A percentile compares a stretch with the other conserved stretches of the same genome.
Evolutionary conservation across 2,797 vertebrate species (phyloP).

Genomic region (Dicrostonyx torquatus): DNA sequence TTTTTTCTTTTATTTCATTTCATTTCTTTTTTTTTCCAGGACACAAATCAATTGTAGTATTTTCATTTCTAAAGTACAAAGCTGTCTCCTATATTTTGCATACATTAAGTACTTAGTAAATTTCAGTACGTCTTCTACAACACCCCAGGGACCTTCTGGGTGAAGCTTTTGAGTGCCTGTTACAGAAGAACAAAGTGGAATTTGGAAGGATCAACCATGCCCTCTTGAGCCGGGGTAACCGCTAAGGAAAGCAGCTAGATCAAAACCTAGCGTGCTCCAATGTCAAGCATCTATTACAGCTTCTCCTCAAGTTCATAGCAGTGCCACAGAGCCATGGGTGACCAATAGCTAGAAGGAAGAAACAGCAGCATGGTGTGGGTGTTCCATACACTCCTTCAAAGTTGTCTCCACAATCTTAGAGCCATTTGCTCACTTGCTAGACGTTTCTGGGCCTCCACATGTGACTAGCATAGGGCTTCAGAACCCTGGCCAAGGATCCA

Average conservation of each 20-base stretch:
- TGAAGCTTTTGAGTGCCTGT: neutral
- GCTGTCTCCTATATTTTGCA: neutral
- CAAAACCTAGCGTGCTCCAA: neutral
- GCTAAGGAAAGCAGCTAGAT: neutral
- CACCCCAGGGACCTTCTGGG: neutral
- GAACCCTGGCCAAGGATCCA: neutral
- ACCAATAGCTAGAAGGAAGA: neutral
- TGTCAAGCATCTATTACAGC: neutral
- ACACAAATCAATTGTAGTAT: neutral
- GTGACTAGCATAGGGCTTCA: neutral
- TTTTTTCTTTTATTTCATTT: neutral
- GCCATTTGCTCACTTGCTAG: conserved; percentile 42
- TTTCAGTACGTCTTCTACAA: neutral
- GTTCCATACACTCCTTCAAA: neutral
- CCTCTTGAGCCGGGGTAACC: neutral
- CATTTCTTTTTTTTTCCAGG: neutral
- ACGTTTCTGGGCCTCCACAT: conserved; percentile 3
- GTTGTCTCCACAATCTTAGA: neutral
- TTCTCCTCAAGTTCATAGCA: neutral
- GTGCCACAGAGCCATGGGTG: neutral
- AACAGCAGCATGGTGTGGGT: neutral
- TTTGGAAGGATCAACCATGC: neutral
- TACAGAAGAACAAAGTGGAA: neutral
- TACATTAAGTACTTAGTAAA: neutral
- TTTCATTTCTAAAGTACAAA: conserved; percentile 36